Conservation (phyloP, 2,797 vertebrate genomes). For the Urophycis tenuis region DNA sequence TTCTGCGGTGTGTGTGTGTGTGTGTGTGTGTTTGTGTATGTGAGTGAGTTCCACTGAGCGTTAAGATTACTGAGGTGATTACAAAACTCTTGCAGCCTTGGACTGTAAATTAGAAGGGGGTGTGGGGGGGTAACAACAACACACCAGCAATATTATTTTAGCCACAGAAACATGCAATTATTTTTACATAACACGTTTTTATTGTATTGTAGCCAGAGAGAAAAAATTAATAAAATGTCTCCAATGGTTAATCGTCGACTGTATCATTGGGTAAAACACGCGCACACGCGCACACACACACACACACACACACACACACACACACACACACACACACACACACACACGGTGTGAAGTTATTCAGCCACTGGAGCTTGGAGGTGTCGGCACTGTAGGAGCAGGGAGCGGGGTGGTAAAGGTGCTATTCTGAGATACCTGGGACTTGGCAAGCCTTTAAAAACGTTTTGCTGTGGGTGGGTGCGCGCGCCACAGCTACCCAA, state of each 20-base stretch:
- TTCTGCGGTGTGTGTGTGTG: neutral
- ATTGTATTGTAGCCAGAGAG: neutral
- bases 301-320: too few relatives aligned
- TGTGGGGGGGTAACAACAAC: neutral
- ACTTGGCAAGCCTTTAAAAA: conserved; percentile 36
- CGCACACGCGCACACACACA: neutral
- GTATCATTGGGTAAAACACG: neutral
- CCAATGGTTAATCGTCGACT: neutral
- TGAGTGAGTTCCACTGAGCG: neutral
- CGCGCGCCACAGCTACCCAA: too few relatives aligned
- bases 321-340: conserved; percentile 21
- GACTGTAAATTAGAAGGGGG: neutral
- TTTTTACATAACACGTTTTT: neutral
- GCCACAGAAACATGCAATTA: neutral
- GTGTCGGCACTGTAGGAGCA: conserved; percentile 49
- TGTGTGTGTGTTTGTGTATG: too few relatives aligned
- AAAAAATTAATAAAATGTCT: conserved; percentile 37
- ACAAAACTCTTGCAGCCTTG: neutral
- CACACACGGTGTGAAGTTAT: conserved; percentile 54
- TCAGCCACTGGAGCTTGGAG: conserved; percentile 58
- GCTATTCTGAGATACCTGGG: conserved; percentile 43
- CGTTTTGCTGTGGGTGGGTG: neutral
- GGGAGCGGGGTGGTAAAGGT: conserved; percentile 30
- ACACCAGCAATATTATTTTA: neutral
- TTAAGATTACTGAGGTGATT: neutral